A percentile compares a stretch with the other conserved stretches of the same genome.
These are phyloP conservation scores for Lasiurus borealis DNA, from an alignment of 2,113 vertebrate species.

Conservation along the genomic window DNA sequence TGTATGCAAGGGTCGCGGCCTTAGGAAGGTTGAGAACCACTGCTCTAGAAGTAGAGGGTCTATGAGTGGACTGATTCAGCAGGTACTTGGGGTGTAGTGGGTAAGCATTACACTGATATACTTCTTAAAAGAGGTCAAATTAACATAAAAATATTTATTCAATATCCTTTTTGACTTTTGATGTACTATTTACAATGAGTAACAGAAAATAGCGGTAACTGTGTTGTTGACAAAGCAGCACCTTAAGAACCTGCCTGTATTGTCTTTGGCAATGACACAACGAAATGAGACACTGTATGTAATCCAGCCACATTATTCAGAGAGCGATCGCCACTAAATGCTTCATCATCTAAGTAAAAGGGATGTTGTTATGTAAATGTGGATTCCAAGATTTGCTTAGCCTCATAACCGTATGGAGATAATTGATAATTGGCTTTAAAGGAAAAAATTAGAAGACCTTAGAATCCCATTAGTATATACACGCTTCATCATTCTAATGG, in stretches of 20 bases:
- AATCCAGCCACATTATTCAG: neutral
- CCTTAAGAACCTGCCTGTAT: neutral
- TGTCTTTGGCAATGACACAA: neutral
- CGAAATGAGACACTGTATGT: neutral
- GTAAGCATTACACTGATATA: neutral
- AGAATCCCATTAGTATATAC: slow-evolving; percentile 50
- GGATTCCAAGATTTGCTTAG: slow-evolving; percentile 1
- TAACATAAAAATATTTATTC: neutral
- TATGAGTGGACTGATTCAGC: neutral
- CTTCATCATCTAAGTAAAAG: slow-evolving; percentile 15
- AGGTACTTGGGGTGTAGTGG: too few species aligned
- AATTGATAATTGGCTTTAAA: slow-evolving; percentile 56
- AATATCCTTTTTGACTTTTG: neutral
- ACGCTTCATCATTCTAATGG: slow-evolving; percentile 10
- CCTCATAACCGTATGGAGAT: slow-evolving; percentile 19
- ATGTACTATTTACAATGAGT: neutral
- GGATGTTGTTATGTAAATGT: neutral
- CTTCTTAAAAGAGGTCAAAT: neutral
- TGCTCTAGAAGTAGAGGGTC: too few species aligned
- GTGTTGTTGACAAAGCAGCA: neutral
- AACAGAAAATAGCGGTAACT: slow-evolving; percentile 1
- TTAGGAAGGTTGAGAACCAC: too few species aligned
- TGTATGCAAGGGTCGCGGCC: too few species aligned
- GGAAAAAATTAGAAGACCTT: slow-evolving; percentile 56
- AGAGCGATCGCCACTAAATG: neutral